Evolutionary conservation across 2,113 vertebrate genomes (phyloP).

Genomic region (Eidolon helvum): DNA sequence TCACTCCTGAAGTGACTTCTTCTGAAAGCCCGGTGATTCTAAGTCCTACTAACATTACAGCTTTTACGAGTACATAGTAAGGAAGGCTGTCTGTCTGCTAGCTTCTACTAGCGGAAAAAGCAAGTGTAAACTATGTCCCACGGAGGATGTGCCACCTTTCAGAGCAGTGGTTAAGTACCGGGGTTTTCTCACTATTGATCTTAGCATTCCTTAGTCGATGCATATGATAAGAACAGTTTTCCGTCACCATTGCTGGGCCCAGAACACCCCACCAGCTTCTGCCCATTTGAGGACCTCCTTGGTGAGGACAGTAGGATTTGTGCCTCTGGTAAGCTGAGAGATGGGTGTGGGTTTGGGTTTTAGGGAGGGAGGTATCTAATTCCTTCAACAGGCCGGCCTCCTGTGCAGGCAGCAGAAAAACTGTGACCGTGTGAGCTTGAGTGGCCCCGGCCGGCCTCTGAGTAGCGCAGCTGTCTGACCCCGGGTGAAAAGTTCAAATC

Average conservation of each 20-base stretch:
- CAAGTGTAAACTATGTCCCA: not conserved
- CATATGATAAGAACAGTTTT: not conserved
- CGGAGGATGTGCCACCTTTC: not conserved
- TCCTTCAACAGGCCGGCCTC: conserved; percentile 44
- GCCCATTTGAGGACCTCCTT: not conserved
- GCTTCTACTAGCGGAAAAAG: not conserved
- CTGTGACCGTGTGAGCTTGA: conserved; percentile 14
- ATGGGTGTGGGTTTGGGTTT: conserved; percentile 13
- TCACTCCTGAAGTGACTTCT: not conserved
- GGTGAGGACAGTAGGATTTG: not conserved
- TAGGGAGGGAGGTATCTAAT: conserved; percentile 33
- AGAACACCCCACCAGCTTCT: not conserved
- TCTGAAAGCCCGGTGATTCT: not conserved
- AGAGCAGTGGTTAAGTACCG: not conserved
- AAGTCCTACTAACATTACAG: not conserved
- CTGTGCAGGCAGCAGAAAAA: conserved; percentile 24
- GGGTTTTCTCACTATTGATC: not conserved
- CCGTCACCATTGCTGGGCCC: not conserved
- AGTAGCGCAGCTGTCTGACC: conserved; percentile 77
- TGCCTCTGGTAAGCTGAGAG: conserved; percentile 27
- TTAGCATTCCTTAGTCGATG: not conserved
- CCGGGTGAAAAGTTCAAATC: conserved; percentile 85
- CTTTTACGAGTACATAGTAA: not conserved
- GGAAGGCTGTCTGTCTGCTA: not conserved
- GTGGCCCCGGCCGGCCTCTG: conserved; percentile 62